Evolutionary conservation across 2,113 vertebrate species (phyloP).

Genomic region (Odontesthes bonariensis): DNA sequence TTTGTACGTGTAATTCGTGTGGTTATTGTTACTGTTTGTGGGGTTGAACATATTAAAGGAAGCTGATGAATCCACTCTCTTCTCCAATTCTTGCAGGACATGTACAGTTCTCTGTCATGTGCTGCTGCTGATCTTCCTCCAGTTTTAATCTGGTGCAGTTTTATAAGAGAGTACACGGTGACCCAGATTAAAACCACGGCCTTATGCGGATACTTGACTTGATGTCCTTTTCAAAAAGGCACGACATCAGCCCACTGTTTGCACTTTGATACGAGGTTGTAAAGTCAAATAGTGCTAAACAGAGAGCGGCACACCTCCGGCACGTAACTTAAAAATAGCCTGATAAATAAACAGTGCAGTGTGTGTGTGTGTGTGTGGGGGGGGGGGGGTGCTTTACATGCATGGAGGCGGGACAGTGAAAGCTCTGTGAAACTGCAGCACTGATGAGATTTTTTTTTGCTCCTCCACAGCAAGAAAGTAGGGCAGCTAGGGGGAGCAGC

Average conservation of each 20-base stretch:
- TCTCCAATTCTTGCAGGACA: not conserved
- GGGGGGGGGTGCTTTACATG: not conserved
- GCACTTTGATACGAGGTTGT: not conserved
- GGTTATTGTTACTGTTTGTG: not conserved
- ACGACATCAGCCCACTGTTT: not conserved
- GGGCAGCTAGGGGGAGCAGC: conserved; percentile 43
- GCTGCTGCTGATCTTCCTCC: conserved; percentile 3
- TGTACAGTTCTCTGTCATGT: not conserved
- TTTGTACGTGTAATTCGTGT: not conserved
- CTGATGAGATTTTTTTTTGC: conserved; percentile 15
- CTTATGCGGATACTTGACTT: not conserved
- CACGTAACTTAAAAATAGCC: not conserved
- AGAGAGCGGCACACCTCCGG: not conserved
- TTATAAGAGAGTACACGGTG: conserved; percentile 4
- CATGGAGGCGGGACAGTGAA: not conserved
- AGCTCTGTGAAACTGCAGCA: conserved; percentile 8
- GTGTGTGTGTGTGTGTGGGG: no score
- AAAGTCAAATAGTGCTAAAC: not conserved
- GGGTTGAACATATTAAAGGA: not conserved
- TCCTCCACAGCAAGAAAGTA: conserved; percentile 55
- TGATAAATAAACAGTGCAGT: conserved; percentile 20
- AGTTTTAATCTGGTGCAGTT: conserved; percentile 14
- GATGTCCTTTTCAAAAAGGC: not conserved
- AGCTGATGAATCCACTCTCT: not conserved
- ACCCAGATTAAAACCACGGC: conserved; percentile 24